These are phyloP conservation scores for Burhinus bistriatus DNA, from an alignment of 2,113 vertebrate species.

Conservation along the genomic window DNA sequence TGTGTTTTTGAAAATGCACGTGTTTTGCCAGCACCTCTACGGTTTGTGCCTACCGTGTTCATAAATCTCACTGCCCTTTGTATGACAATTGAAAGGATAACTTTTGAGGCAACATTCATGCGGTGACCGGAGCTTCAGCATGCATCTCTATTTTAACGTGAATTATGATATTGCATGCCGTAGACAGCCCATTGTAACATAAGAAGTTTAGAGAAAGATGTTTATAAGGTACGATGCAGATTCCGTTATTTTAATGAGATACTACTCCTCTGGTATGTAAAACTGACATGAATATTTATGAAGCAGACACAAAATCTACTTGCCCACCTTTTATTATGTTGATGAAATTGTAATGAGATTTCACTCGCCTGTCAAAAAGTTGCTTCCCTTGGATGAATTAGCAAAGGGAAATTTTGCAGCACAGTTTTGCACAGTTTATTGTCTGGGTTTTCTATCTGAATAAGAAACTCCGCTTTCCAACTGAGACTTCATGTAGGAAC, in stretches of 20 bases:
- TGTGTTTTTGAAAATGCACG: not conserved
- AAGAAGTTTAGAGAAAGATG: not conserved
- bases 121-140: not conserved
- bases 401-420: not conserved
- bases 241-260: not conserved
- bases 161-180: not conserved
- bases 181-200: not conserved
- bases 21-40: not conserved
- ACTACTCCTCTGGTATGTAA: not conserved
- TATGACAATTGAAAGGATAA: not conserved
- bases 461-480: not conserved
- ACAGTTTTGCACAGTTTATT: not conserved
- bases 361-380: constrained; percentile 33
- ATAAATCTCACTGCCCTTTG: not conserved
- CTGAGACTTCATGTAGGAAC: not conserved
- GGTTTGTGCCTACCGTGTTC: not conserved
- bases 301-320: constrained; percentile 26
- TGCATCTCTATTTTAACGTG: not conserved
- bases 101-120: not conserved
- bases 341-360: constrained; percentile 48
- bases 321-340: constrained; percentile 31
- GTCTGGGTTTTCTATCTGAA: not conserved
- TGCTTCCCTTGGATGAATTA: not conserved
- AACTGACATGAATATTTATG: constrained; percentile 18
- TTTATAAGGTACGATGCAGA: not conserved